These are phyloP conservation scores for Oreochromis mossambicus DNA, from an alignment of 2,797 vertebrate genomes.

Conservation along the genomic window DNA sequence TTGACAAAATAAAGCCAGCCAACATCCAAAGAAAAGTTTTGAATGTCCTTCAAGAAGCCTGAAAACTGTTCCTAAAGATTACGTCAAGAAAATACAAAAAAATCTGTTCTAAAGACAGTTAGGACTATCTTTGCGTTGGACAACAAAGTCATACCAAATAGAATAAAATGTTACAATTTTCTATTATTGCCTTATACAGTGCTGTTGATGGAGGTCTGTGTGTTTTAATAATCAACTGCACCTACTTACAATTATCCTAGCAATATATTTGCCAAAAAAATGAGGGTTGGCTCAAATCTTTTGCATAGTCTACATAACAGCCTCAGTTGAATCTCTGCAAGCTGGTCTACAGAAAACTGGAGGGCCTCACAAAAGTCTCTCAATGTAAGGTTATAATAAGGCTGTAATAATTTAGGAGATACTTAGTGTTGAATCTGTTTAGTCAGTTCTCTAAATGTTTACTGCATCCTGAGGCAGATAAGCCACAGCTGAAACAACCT, in stretches of 20 bases:
- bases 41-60: not conserved
- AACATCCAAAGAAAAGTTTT: not conserved
- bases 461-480: not conserved
- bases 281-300: not conserved
- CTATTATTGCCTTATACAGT: too few relatives aligned
- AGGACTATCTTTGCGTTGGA: not conserved
- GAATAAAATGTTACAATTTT: not conserved
- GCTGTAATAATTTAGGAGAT: not conserved
- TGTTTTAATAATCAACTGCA: not conserved
- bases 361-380: not conserved
- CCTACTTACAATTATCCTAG: not conserved
- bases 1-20: not conserved
- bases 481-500: not conserved
- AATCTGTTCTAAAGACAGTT: not conserved
- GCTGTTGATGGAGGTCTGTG: fast-evolving
- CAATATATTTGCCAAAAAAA: not conserved
- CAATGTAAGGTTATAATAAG: not conserved
- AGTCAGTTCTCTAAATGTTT: not conserved
- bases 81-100: not conserved
- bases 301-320: not conserved
- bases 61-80: not conserved
- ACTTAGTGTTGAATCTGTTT: not conserved
- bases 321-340: not conserved
- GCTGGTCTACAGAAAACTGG: not conserved
- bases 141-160: not conserved